Conservation (phyloP, 1,140 invertebrate species). For the Macrostomum lignano region DNA sequence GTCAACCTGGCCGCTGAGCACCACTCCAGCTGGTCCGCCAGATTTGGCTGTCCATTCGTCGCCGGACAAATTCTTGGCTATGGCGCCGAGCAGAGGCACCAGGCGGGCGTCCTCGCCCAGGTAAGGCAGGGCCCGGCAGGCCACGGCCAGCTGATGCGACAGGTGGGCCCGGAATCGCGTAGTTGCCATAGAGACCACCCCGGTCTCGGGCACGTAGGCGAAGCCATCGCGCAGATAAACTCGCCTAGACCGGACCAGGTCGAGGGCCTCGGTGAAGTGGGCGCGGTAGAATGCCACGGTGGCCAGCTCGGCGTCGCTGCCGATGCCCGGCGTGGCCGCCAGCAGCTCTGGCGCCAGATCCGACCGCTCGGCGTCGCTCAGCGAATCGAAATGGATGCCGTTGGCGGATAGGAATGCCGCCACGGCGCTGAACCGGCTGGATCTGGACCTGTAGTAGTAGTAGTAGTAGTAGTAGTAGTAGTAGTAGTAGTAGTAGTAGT, state of each 20-base stretch:
- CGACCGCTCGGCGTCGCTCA: background rate
- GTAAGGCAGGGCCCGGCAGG: constrained; percentile 34
- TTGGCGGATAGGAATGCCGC: constrained; percentile 40
- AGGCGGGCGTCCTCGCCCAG: constrained; percentile 53
- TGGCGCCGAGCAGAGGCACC: constrained; percentile 38
- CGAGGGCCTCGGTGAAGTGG: constrained; percentile 52
- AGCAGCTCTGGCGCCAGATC: constrained; percentile 1
- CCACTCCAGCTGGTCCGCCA: constrained; percentile 17
- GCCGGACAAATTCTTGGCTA: constrained; percentile 51
- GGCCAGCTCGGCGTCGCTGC: too few relatives aligned
- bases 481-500: too few relatives aligned
- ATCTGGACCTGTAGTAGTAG: too few relatives aligned
- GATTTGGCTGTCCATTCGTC: constrained; percentile 34
- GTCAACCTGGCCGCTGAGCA: constrained; percentile 29
- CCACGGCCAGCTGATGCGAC: constrained; percentile 38
- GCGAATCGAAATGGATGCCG: constrained; percentile 35
- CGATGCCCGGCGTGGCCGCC: background rate
- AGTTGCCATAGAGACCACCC: constrained; percentile 53
- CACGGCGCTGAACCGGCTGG: too few relatives aligned
- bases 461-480: too few relatives aligned
- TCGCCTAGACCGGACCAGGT: constrained; percentile 46
- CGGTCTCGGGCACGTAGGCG: constrained; percentile 54
- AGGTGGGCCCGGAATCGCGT: constrained; percentile 44
- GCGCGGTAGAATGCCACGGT: constrained; percentile 38
- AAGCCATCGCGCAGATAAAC: constrained; percentile 53